Conservation (phyloP, 2,797 vertebrate genomes). For the Hydrocynus forskahlii region DNA sequence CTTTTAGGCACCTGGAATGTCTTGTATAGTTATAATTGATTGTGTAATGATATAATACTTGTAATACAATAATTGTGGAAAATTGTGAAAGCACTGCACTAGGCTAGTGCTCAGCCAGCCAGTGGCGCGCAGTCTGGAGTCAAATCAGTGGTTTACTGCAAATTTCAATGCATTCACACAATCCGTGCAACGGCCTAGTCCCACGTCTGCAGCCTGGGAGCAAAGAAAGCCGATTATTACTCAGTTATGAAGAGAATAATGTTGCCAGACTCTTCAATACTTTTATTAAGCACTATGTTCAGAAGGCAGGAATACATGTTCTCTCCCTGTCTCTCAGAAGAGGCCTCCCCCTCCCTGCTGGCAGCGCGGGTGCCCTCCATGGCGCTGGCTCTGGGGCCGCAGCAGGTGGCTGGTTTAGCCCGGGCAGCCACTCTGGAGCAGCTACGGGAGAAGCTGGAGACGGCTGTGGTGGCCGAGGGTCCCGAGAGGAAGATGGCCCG, state of each 20-base stretch:
- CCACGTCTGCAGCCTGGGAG: neutral
- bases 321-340: conserved; percentile 31
- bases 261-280: neutral
- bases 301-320: neutral
- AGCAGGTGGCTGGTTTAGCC: conserved; percentile 78
- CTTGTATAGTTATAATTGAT: too few relatives aligned
- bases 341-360: conserved; percentile 54
- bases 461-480: conserved; percentile 75
- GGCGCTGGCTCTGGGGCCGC: conserved; percentile 77
- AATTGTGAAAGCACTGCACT: neutral
- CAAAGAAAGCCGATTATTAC: neutral
- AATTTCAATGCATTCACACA: neutral
- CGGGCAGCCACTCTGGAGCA: conserved; percentile 88
- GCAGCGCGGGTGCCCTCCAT: conserved; percentile 82
- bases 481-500: conserved; percentile 87
- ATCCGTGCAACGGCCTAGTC: neutral
- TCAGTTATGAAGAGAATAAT: neutral
- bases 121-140: neutral
- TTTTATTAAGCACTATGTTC: neutral
- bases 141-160: neutral
- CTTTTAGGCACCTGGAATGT: too few relatives aligned
- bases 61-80: neutral
- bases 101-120: neutral
- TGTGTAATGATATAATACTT: too few relatives aligned
- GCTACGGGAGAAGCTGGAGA: conserved; percentile 91